Percentiles rank a stretch among this genome's conserved stretches.
Conservation (phyloP, 2,797 vertebrate species). For the Coendou prehensilis region DNA sequence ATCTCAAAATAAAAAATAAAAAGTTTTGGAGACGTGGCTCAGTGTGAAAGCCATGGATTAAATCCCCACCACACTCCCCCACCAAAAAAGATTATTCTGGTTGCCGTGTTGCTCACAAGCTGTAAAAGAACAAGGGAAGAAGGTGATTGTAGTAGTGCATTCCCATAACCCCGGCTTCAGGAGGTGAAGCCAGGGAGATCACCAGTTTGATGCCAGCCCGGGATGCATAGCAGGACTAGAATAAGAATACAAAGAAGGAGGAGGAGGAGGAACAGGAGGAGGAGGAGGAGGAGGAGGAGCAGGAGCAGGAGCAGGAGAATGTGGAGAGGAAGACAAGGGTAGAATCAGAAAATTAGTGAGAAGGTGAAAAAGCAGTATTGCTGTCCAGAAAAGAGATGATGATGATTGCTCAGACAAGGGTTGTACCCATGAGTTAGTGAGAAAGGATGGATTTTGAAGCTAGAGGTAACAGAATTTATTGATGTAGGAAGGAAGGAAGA, state of each 20-base stretch:
- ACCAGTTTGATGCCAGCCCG: background rate
- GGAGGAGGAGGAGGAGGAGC: no score
- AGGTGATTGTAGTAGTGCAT: background rate
- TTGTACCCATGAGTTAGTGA: background rate
- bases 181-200: background rate
- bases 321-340: no score
- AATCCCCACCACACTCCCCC: background rate
- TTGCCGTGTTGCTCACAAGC: background rate
- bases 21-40: background rate
- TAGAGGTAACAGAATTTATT: slow-evolving; percentile 17
- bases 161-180: no score
- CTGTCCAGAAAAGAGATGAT: background rate
- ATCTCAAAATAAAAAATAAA: background rate
- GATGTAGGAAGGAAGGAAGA: background rate
- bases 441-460: background rate
- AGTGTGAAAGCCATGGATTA: background rate
- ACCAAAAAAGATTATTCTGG: background rate
- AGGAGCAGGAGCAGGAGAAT: no score
- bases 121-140: background rate
- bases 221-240: no score
- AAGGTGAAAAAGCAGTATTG: background rate
- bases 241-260: no score
- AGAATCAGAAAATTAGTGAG: no score
- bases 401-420: background rate
- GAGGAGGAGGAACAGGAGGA: no score